phyloP scores from a whole-genome alignment of 2,113 vertebrate genomes.

The Panthera uncia region DNA sequence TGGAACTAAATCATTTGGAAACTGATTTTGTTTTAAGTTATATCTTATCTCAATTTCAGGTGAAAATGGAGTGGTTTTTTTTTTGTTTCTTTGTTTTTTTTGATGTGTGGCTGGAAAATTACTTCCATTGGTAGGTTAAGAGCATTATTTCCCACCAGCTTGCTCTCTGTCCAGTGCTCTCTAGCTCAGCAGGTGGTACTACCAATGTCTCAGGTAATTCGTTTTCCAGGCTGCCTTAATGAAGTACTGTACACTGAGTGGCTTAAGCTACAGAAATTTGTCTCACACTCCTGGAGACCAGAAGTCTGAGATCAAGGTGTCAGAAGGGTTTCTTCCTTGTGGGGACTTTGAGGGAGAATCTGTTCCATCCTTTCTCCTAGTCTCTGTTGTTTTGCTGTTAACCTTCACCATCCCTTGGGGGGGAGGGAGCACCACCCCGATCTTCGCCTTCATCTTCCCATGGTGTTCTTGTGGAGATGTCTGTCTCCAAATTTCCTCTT shows the following conservation, averaged over 20 bases:
- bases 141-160: neutral
- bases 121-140: neutral
- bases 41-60: neutral
- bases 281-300: neutral
- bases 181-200: neutral
- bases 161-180: neutral
- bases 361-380: fast-evolving
- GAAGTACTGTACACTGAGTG: neutral
- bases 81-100: neutral
- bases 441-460: neutral
- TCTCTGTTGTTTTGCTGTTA: neutral
- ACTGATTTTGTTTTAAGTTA: conserved; percentile 6
- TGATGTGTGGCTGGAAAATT: neutral
- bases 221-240: neutral
- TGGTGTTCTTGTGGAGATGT: fast-evolving
- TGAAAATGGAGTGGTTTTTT: neutral
- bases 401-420: fast-evolving
- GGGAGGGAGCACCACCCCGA: neutral
- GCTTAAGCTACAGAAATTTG: neutral
- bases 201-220: neutral
- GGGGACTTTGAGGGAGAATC: neutral
- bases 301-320: neutral
- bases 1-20: neutral
- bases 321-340: neutral
- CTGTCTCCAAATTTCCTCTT: neutral